Base-by-base conservation (phyloP, 2,113 vertebrate species). In the Grallaria varia region DNA sequence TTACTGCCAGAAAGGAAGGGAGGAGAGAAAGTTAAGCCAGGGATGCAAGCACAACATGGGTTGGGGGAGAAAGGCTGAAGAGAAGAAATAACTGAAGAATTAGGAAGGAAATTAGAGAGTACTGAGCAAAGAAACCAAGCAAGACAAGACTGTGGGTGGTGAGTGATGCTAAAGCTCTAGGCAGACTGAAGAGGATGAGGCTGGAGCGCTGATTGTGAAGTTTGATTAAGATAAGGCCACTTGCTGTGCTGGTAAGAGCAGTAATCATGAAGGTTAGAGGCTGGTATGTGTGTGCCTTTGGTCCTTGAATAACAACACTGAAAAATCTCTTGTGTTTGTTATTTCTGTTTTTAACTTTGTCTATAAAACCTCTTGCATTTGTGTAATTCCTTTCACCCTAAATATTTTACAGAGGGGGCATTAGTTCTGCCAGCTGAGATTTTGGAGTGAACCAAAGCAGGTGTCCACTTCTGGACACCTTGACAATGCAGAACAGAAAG, bases 161-260 rank as follows among this genome's bases (percentile, higher is more conserved):
- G 80, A 84, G 59, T 63, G 63, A 84, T 75, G 79, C 37, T 76
- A 86, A 35, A 90, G 24, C 68, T 80, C 72, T 67, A 64, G 39
- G 80, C 63, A 80, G 85, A 21, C 23, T n/a, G 55, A 58, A 72
- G 59, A 80, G 50, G 19, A 80, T 59, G 72, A 92, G 55, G 60
- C 83, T 92, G 59, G 33, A 92, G 37, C 0, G 0, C 90, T 80
- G 76, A 79, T 27, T 74, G 63, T 69, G 83, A 78, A 62, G 76
- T 89, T 63, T 89, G 88, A 93, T 92, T 90, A 81, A 90, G 92
- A 81, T 53, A 86, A 88, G 60, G 60, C 64, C 86, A 50, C 90
- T 93, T 81, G 83, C 72, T 30, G 17, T 1, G 28, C 67, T 86
- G 47, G 40, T 66, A 62, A 88, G 79, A 71, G 31, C 55, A 83